Evolutionary conservation across 1,140 invertebrate genomes (phyloP).

Genomic region (Drosophila ananassae): DNA sequence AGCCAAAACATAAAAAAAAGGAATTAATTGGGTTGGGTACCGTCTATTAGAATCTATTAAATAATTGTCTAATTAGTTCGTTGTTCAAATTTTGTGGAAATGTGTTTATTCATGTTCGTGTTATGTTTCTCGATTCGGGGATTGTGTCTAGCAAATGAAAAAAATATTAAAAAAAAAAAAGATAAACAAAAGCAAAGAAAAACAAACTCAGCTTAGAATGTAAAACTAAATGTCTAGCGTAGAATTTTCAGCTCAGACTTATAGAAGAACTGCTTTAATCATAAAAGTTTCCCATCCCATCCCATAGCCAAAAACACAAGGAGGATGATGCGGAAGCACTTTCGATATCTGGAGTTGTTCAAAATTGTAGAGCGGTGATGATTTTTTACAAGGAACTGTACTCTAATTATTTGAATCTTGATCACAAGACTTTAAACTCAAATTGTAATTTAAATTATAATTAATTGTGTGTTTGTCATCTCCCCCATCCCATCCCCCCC

Average conservation of each 20-base stretch:
- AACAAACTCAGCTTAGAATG: conserved; percentile 34
- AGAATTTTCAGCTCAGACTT: conserved; percentile 18
- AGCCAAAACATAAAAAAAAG: conserved; percentile 39
- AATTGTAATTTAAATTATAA: conserved; percentile 8
- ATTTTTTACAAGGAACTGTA: conserved; percentile 12
- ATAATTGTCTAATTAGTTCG: conserved; percentile 70
- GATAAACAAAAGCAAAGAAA: conserved; percentile 15
- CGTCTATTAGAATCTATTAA: conserved; percentile 65
- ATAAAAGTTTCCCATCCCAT: background rate
- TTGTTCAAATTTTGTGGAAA: conserved; percentile 64
- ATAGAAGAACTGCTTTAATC: conserved; percentile 11
- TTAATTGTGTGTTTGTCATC: conserved; percentile 17
- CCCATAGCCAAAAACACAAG: conserved; percentile 7
- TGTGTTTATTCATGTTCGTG: conserved; percentile 43
- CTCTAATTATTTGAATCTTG: conserved; percentile 27
- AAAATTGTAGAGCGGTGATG: conserved; percentile 8
- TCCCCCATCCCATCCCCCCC: conserved; percentile 4
- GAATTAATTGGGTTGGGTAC: conserved; percentile 65
- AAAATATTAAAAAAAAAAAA: conserved; percentile 3
- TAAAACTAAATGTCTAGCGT: conserved; percentile 41
- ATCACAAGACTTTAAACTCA: conserved; percentile 36
- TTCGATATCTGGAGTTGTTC: conserved; percentile 6
- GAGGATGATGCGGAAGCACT: background rate
- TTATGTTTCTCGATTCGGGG: conserved; percentile 44
- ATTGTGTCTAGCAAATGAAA: conserved; percentile 57